Base-by-base conservation (phyloP, 2,888 invertebrate species). In the Trissolcus japonicus region DNA sequence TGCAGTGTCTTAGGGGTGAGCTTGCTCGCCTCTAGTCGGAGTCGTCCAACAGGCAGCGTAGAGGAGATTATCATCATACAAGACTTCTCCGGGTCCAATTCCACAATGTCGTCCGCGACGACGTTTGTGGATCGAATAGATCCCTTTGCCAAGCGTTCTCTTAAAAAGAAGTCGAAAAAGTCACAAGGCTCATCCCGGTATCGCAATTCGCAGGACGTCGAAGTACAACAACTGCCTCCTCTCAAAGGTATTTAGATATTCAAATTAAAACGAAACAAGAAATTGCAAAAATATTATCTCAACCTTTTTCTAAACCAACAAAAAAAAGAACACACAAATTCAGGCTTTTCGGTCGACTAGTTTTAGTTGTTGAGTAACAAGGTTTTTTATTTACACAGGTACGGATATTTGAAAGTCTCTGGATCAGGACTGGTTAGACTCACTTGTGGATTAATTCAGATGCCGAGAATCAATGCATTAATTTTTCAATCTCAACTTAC, bases 101-200 rank as follows among this genome's bases (percentile, higher is more conserved):
- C 75, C 85, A 87, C 84, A 87, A 90, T 90, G 90, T 89, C 89
- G 86, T 94, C 95, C 92, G 94, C 94, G 92, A 94, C 96, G 90
- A 94, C 96, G 90, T 96, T 98, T 93, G 98, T 98, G 92, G 98
- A 99, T 93, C 96, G 98, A 91, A 98, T 99, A 92, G 99, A 99
- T 93, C 99, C 99, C 88, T 99, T 99, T 92, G 96, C 97, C 86
- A 99, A 98, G 93, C 94, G 98, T 90, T 98, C 98, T 87, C 91
- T 98, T 87, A 97, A 98, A 92, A 97, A 98, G 93, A 98, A 99
- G 91, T 96, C 97, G 89, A 98, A 97, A 92, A 96, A 97, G 91
- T 98, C 98, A 89, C 98, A 99, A 92, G 99, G 99, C 87, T 98
- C 98, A 86, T 99, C 99, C 82, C 94, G 99, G 87, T 99, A 99